These are phyloP conservation scores for Trachelus stipa DNA, from an alignment of 2,888 invertebrate genomes.

Conservation along the genomic window DNA sequence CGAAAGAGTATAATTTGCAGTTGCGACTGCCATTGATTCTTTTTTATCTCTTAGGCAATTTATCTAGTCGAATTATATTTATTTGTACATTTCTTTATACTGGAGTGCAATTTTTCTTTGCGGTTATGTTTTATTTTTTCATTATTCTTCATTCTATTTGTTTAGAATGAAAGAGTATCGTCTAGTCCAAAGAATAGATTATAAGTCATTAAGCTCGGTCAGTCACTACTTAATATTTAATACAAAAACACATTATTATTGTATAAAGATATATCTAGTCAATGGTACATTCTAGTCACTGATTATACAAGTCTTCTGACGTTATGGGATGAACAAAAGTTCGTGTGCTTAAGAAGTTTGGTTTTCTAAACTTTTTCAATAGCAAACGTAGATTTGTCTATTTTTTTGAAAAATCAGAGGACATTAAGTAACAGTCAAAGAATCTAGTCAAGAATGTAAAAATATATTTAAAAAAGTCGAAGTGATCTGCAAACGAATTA, in stretches of 20 bases:
- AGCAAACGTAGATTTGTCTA: background rate
- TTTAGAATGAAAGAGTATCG: conserved; percentile 54
- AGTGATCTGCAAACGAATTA: background rate
- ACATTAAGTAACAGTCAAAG: background rate
- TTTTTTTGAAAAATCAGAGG: background rate
- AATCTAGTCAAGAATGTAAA: background rate
- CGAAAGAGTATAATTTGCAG: background rate
- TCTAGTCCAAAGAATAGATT: conserved; percentile 55
- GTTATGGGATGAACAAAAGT: background rate
- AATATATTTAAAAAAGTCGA: background rate
- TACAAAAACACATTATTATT: background rate
- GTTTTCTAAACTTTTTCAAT: background rate
- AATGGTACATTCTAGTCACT: background rate
- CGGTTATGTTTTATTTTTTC: conserved; percentile 42
- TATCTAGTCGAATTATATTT: background rate
- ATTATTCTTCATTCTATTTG: conserved; percentile 51
- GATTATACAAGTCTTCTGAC: background rate
- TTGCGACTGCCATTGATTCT: background rate
- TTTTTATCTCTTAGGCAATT: background rate
- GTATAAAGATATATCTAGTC: background rate
- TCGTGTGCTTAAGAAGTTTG: background rate
- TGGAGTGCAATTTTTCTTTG: conserved; percentile 28
- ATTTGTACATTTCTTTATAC: background rate
- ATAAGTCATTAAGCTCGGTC: conserved; percentile 5
- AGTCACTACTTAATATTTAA: background rate